Conservation (phyloP, 2,888 invertebrate genomes). For the Zele albiditarsus region DNA sequence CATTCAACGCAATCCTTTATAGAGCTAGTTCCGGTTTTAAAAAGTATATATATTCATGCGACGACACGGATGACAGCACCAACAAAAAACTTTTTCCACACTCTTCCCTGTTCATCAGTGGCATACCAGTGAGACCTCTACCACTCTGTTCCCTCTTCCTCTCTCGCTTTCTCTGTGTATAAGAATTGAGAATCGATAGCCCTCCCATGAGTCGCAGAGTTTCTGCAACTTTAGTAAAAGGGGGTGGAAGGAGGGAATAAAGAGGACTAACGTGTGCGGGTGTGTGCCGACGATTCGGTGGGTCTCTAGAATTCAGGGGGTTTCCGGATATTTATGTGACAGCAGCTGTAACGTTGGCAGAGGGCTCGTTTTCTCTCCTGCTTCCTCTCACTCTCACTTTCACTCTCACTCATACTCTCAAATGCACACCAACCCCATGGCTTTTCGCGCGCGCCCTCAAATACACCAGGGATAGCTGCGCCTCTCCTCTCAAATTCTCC, state of each 20-base stretch:
- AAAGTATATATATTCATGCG: constrained; percentile 15
- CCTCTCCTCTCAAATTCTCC: constrained; percentile 24
- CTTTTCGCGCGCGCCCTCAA: constrained; percentile 30
- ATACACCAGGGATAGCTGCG: constrained; percentile 11
- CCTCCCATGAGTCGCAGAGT: constrained; percentile 53
- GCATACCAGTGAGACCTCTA: constrained; percentile 29
- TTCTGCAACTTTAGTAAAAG: constrained; percentile 63
- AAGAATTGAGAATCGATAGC: constrained; percentile 70
- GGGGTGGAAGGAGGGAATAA: constrained; percentile 13
- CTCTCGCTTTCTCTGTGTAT: constrained; percentile 45
- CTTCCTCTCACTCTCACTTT: constrained; percentile 40
- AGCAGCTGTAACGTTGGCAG: constrained; percentile 65
- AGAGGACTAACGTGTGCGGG: constrained; percentile 33
- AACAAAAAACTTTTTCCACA: constrained; percentile 22
- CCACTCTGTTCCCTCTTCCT: constrained; percentile 39
- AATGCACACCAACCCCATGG: constrained; percentile 15
- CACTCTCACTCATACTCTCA: not conserved
- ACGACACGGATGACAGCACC: constrained; percentile 34
- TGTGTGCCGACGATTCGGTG: constrained; percentile 46
- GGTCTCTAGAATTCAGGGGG: constrained; percentile 65
- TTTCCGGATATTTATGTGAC: constrained; percentile 71
- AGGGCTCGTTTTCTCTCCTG: constrained; percentile 45
- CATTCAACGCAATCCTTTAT: not conserved
- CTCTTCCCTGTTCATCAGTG: constrained; percentile 12
- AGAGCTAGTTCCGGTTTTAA: constrained; percentile 30